Evolutionary conservation across 2,113 vertebrate genomes (phyloP).

Genomic region (Galbula dea): DNA sequence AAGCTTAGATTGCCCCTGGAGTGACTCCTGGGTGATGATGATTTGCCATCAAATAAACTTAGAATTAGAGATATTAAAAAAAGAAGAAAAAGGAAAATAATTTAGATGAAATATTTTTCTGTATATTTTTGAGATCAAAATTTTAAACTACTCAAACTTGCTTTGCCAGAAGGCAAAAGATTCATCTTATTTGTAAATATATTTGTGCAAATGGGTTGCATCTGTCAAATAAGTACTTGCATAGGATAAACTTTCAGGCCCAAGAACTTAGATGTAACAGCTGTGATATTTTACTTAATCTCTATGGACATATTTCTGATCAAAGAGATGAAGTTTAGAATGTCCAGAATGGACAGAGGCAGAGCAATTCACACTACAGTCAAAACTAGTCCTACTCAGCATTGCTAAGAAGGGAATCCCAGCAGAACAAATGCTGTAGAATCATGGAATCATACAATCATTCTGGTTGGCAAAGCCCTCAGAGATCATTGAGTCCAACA

Average conservation of each 20-base stretch:
- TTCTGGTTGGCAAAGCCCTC: no score
- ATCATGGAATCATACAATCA: no score
- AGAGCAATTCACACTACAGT: not conserved
- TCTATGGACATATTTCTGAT: slow-evolving; percentile 4
- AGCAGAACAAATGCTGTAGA: not conserved
- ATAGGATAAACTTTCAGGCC: not conserved
- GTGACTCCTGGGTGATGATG: not conserved
- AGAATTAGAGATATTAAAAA: not conserved
- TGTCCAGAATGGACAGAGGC: not conserved
- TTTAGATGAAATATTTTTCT: not conserved
- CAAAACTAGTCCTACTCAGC: not conserved
- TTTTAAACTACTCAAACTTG: not conserved
- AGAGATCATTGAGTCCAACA: no score
- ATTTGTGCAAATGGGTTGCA: not conserved
- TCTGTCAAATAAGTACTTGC: not conserved
- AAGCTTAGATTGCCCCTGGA: not conserved
- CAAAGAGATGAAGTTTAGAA: slow-evolving; percentile 9
- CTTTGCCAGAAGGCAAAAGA: not conserved
- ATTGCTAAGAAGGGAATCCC: slow-evolving; percentile 10
- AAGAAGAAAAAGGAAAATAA: not conserved
- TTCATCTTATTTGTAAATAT: not conserved
- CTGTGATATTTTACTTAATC: slow-evolving; percentile 4
- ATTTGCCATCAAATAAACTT: not conserved
- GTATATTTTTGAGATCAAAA: not conserved
- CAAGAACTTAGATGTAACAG: not conserved